Evolutionary conservation across 2,113 vertebrate species (phyloP).

Genomic region (Axis porcinus): DNA sequence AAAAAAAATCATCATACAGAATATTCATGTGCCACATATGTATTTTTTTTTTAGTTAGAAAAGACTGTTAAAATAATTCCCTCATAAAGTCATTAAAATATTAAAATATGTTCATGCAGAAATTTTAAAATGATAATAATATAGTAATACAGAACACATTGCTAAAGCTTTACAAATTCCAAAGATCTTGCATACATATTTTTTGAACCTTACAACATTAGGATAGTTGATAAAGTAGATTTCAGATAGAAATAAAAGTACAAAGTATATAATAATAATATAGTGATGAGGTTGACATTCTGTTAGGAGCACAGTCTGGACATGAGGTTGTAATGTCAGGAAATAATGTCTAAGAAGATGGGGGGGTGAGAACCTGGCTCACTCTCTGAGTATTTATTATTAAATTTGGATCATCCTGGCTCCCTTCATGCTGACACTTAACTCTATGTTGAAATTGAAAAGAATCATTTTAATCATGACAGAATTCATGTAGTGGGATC

Average conservation of each 20-base stretch:
- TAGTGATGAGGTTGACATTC: not conserved
- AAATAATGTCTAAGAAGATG: not conserved
- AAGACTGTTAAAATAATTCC: not conserved
- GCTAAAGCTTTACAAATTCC: not conserved
- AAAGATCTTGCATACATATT: not conserved
- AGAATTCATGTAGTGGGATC: not conserved
- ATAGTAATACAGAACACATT: not conserved
- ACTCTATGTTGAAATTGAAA: not conserved
- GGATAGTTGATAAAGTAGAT: not conserved
- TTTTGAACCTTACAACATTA: not conserved
- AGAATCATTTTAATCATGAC: not conserved
- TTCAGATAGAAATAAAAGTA: not conserved
- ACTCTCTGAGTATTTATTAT: not conserved
- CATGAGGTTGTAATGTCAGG: not conserved
- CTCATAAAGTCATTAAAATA: conserved; percentile 1
- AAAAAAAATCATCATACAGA: not conserved
- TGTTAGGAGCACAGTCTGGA: not conserved
- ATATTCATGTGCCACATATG: not conserved
- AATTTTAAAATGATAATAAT: not conserved
- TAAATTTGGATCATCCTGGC: not conserved
- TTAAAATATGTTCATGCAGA: not conserved
- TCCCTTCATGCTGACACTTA: not conserved
- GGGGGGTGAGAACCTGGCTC: not conserved
- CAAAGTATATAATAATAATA: not conserved
- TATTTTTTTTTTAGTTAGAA: not conserved